These are phyloP conservation scores for Xiphophorus maculatus DNA, from an alignment of 2,113 vertebrate genomes.

Conservation along the genomic window DNA sequence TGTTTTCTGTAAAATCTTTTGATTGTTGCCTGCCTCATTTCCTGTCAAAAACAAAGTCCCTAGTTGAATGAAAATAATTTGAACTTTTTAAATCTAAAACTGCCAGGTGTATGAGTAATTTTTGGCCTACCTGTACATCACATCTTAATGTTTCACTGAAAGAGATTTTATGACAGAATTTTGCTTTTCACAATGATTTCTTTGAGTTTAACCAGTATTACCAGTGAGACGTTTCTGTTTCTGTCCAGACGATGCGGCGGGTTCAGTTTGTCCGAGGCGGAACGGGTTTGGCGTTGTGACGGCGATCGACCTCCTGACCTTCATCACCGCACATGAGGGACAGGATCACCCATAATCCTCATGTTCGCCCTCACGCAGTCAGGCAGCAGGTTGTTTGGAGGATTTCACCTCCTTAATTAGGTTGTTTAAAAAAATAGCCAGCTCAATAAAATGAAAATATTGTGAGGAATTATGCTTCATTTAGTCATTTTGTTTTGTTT, in stretches of 20 bases:
- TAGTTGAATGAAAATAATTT: too few relatives aligned
- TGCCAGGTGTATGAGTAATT: too few relatives aligned
- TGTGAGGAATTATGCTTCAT: background rate
- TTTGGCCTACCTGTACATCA: too few relatives aligned
- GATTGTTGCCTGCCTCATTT: too few relatives aligned
- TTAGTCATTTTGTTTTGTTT: background rate
- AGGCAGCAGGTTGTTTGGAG: background rate
- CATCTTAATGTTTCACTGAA: too few relatives aligned
- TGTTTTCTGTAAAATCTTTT: too few relatives aligned
- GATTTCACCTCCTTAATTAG: background rate
- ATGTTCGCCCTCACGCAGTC: constrained; percentile 9
- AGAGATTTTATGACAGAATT: background rate
- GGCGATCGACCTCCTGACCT: constrained; percentile 85
- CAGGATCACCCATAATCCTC: constrained; percentile 33
- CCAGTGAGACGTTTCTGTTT: background rate
- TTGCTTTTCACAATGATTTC: background rate
- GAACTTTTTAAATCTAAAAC: too few relatives aligned
- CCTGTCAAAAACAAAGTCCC: too few relatives aligned
- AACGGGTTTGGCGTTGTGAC: constrained; percentile 88
- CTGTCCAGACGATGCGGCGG: constrained; percentile 52
- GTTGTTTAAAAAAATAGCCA: background rate
- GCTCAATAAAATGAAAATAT: background rate
- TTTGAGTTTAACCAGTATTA: background rate
- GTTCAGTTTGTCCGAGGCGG: constrained; percentile 73
- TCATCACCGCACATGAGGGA: constrained; percentile 75